Evolutionary conservation across 2,888 invertebrate species (phyloP), one percentile per base, ranked within the genome.

Genomic region (Drosophila atripex): DNA sequence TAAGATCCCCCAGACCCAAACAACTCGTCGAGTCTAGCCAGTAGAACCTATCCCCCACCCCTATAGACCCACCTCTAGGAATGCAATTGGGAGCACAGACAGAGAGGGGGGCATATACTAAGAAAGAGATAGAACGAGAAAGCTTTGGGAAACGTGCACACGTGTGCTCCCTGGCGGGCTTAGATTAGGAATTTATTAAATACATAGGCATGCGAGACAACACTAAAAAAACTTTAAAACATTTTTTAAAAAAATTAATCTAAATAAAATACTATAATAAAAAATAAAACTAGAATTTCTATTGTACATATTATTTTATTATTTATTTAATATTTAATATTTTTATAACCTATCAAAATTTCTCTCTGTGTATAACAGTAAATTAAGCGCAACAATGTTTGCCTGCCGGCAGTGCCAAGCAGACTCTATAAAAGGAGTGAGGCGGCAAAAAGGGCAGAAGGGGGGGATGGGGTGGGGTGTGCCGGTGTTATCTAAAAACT

Each of bases 351-450:
- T 3, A 9, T 9, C 0, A 4, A 1, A 2, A 3, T 41, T 47
- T 41, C 12, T 41, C 11, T 3, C 60, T 11, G 70, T 63, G 65
- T 57, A 57, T 86, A 86, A 77, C 86, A 75, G 86, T 80, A 86
- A 77, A 84, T 86, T 84, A 86, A 76, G 74, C 78, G 73, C 80
- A 80, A 86, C 76, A 71, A 51, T 80, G 80, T 83, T 86, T 80
- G 73, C 68, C 70, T 60, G 56, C 55, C 71, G 78, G 59, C 78
- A 54, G 69, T 47, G 55, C 59, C 35, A 45, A 55, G 25, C 35
- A 23, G 14, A 60, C 23, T 43, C 49, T 21, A 28, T 38, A 39
- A 46, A 47, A 47, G 39, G 49, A 58, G 43, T 30, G 16, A 32
- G 16, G 39, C 11, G 18, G 18, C 18, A 2, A 18, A 1, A 18